Base-by-base conservation (phyloP, 2,888 invertebrate species). In the Chymomyza procnemis region DNA sequence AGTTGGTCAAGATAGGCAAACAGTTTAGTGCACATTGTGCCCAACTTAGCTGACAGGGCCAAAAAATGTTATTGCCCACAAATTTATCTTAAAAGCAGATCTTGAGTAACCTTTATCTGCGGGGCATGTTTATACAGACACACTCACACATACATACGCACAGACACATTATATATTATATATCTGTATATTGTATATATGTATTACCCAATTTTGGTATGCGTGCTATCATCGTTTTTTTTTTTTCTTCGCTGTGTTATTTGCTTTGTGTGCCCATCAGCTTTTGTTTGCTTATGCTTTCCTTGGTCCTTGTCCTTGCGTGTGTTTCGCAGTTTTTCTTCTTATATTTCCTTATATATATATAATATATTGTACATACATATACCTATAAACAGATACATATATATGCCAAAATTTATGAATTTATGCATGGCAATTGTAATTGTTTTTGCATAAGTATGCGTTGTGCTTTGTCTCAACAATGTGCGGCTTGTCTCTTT, bases 391-490 rank as follows among this genome's bases (percentile, higher is more conserved):
- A n/a, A n/a, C n/a, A n/a, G n/a, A n/a, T n/a, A n/a, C n/a, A 26
- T 50, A 47, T 19, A 12, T 55, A 19, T 14, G 50, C 50, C 21
- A 21, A 52, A 54, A 54, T 62, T 62, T 55, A 55, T 46, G 30
- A 56, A 63, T 63, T 62, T 54, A 62, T 62, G 62, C 62, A 62
- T 54, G 54, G 41, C 56, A 47, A 63, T 63, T 63, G 34, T 63
- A 61, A 61, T 61, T 61, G 54, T 61, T 61, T 61, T 50, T 22
- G 55, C 50, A 50, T 14, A 50, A 48, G 61, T 50, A 48, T 26
- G 26, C 47, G 22, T 14, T 16, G n/a, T 4, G 26, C 47, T 22
- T 12, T n/a, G 22, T 4, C 59, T 2, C 52, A 19, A n/a, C 52
- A n/a, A n/a, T 9, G 19, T 21, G 16, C 3, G 9, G 26, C 8